Percentiles rank a stretch among this genome's conserved stretches.
Conservation (phyloP, 1,140 invertebrate species). For the Tachypleus tridentatus region DNA sequence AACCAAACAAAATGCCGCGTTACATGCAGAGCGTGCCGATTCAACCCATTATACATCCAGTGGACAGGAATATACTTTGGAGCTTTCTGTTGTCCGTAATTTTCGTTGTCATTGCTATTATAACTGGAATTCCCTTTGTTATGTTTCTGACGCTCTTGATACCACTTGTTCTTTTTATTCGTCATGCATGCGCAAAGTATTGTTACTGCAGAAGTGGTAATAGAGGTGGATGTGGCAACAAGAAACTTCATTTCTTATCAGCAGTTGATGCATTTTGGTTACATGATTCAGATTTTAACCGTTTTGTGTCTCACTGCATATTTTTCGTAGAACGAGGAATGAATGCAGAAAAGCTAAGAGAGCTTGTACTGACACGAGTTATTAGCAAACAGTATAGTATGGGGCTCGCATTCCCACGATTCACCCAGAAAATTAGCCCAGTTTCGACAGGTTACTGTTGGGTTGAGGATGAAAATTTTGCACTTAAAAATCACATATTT, state of each 20-base stretch:
- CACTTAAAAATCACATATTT: slow-evolving; percentile 42
- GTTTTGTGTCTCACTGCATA: slow-evolving; percentile 39
- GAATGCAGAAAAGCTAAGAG: slow-evolving; percentile 33
- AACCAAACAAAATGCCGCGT: slow-evolving; percentile 2
- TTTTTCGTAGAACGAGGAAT: slow-evolving; percentile 40
- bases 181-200: slow-evolving; percentile 26
- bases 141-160: slow-evolving; percentile 25
- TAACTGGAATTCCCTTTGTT: slow-evolving; percentile 30
- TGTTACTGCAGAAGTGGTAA: slow-evolving; percentile 26
- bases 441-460: slow-evolving; percentile 39
- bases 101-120: slow-evolving; percentile 32
- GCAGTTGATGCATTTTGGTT: slow-evolving; percentile 39
- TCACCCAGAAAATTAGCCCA: slow-evolving; percentile 35
- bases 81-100: slow-evolving; percentile 32
- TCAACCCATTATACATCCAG: slow-evolving; percentile 29
- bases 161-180: slow-evolving; percentile 28
- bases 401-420: slow-evolving; percentile 35
- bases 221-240: slow-evolving; percentile 6
- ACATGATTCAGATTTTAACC: slow-evolving; percentile 30
- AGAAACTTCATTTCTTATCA: slow-evolving; percentile 26
- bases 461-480: slow-evolving; percentile 39
- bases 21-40: slow-evolving; percentile 14
- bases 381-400: slow-evolving; percentile 29
- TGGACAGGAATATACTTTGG: slow-evolving; percentile 36
- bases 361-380: slow-evolving; percentile 37